These are phyloP conservation scores for Alviniconcha strummeri DNA, from an alignment of 2,888 invertebrate species.

Conservation along the genomic window DNA sequence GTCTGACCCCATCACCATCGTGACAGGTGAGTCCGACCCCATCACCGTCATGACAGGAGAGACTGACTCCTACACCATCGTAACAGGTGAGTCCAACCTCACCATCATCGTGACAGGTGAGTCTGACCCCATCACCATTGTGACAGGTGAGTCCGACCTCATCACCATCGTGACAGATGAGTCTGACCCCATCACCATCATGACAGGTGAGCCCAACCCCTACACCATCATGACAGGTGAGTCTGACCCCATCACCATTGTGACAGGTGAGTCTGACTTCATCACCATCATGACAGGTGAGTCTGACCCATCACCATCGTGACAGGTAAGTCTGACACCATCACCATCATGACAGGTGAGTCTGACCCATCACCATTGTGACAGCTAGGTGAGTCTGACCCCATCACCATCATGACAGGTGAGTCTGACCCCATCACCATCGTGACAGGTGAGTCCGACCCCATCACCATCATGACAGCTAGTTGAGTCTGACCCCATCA, in stretches of 20 bases:
- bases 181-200: too few species aligned
- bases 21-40: not conserved
- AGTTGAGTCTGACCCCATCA: too few species aligned
- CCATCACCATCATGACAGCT: too few species aligned
- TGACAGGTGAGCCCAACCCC: not conserved
- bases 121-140: too few species aligned
- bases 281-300: constrained; percentile 91
- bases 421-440: too few species aligned
- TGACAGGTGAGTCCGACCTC: too few species aligned
- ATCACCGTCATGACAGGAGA: not conserved
- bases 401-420: too few species aligned
- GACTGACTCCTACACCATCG: too few species aligned
- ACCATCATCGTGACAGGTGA: too few species aligned
- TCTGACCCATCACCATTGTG: not conserved
- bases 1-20: constrained; percentile 75
- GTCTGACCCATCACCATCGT: constrained; percentile 93
- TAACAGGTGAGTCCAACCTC: too few species aligned
- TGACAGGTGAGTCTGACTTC: constrained; percentile 84
- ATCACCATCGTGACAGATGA: too few species aligned
- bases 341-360: constrained; percentile 75
- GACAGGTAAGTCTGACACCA: not conserved
- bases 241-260: not conserved
- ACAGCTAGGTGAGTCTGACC: not conserved
- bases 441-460: too few species aligned
- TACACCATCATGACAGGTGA: not conserved